Conservation (phyloP, 2,888 invertebrate genomes). For the Eudemis profundana region DNA sequence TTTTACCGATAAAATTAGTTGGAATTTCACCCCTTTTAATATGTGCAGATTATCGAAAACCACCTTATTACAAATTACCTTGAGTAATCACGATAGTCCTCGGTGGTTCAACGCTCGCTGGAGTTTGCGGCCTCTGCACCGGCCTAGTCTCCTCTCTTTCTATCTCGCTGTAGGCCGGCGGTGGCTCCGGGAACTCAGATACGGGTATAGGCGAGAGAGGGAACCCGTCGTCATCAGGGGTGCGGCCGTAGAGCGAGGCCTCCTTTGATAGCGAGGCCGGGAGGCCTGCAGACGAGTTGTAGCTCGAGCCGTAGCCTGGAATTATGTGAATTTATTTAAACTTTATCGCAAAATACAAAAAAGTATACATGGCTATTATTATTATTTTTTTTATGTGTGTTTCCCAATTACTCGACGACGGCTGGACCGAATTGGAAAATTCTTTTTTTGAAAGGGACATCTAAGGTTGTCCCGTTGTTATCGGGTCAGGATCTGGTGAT, state of each 20-base stretch:
- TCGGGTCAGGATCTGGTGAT: too few relatives aligned
- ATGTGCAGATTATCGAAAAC: too few relatives aligned
- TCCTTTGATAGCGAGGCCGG: constrained; percentile 58
- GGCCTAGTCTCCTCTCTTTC: constrained; percentile 48
- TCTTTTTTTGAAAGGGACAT: too few relatives aligned
- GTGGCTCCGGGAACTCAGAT: constrained; percentile 66
- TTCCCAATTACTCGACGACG: too few relatives aligned
- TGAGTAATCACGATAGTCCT: constrained; percentile 64
- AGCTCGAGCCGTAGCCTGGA: constrained; percentile 18
- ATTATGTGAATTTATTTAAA: too few relatives aligned
- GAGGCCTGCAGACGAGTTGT: constrained; percentile 31
- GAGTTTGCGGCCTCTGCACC: constrained; percentile 33
- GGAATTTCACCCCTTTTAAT: too few relatives aligned
- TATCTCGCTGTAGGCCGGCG: constrained; percentile 69
- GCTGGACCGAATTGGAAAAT: too few relatives aligned
- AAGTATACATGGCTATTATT: too few relatives aligned
- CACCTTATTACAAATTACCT: constrained; percentile 46
- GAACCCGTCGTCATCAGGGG: constrained; percentile 58
- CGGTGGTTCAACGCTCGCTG: constrained; percentile 53
- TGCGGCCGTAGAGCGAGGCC: constrained; percentile 55
- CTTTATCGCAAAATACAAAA: too few relatives aligned
- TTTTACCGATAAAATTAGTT: too few relatives aligned
- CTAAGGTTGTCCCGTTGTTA: too few relatives aligned
- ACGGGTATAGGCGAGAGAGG: constrained; percentile 58
- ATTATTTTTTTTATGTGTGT: too few relatives aligned